Evolutionary conservation across 2,888 invertebrate genomes (phyloP).

Genomic region (Thalpophila matura): DNA sequence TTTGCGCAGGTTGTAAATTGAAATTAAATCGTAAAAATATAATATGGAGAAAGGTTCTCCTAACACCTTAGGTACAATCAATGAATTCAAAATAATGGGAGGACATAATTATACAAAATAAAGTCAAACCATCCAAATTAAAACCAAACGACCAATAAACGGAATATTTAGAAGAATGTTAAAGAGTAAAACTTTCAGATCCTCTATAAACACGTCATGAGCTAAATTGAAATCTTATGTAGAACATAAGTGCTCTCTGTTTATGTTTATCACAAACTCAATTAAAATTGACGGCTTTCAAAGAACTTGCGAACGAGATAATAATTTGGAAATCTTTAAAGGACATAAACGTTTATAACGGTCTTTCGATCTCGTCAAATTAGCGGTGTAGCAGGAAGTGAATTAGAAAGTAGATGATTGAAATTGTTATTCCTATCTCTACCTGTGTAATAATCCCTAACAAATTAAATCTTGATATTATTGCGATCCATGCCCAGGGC

Average conservation of each 20-base stretch:
- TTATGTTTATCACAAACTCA: conserved; percentile 32
- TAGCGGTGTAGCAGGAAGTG: background rate
- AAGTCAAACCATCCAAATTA: too few species aligned
- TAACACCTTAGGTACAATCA: too few species aligned
- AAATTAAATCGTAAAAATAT: too few species aligned
- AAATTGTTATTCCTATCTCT: conserved; percentile 3
- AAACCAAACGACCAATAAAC: too few species aligned
- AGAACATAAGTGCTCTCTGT: conserved; percentile 20
- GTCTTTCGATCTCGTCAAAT: conserved; percentile 21
- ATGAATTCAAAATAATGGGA: too few species aligned
- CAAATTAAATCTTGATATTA: too few species aligned
- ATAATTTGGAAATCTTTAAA: conserved; percentile 32
- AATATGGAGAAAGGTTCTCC: too few species aligned
- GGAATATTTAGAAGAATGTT: too few species aligned
- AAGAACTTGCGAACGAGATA: conserved; percentile 19
- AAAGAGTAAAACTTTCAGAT: too few species aligned
- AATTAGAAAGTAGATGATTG: conserved; percentile 1
- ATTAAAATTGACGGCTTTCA: conserved; percentile 41
- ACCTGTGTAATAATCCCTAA: background rate
- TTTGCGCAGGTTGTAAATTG: too few species aligned
- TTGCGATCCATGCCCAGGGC: too few species aligned
- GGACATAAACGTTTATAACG: conserved; percentile 31
- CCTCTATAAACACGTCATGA: background rate
- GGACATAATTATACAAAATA: too few species aligned
- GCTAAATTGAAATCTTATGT: conserved; percentile 7